Conservation (phyloP, 2,888 invertebrate genomes). For the Cancer borealis region DNA sequence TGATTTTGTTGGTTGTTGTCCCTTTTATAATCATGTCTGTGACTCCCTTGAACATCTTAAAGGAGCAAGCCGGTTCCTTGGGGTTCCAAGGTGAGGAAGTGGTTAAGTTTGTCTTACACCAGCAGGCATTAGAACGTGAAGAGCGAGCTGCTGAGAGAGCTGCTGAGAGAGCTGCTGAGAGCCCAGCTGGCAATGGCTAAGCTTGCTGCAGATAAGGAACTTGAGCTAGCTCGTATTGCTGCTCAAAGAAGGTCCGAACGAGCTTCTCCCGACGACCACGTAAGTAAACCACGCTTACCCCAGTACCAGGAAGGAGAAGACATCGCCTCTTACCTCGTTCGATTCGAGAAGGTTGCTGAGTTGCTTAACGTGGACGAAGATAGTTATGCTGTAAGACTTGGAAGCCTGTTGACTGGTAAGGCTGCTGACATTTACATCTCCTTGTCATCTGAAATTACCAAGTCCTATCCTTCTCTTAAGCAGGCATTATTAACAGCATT, state of each 20-base stretch:
- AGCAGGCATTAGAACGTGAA: not conserved
- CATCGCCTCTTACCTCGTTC: conserved; percentile 31
- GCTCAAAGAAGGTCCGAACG: not conserved
- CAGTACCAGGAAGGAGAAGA: conserved; percentile 48
- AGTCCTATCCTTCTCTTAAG: not conserved
- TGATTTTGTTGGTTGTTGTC: too few species aligned
- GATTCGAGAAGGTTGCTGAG: conserved; percentile 53
- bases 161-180: not conserved
- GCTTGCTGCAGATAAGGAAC: not conserved
- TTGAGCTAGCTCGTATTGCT: not conserved
- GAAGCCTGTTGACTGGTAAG: conserved; percentile 24
- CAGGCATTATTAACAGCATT: conserved; percentile 39
- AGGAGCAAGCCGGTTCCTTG: not conserved
- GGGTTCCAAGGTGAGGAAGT: not conserved
- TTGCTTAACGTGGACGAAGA: not conserved
- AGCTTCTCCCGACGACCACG: not conserved
- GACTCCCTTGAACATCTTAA: too few species aligned
- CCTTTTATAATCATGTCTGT: too few species aligned
- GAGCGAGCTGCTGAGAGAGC: conserved; percentile 36
- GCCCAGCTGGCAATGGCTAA: too few species aligned
- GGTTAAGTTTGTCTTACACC: not conserved
- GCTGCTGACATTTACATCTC: conserved; percentile 48
- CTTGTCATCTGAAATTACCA: conserved; percentile 34
- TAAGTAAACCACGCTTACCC: not conserved
- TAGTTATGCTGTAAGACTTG: conserved; percentile 31